phyloP scores from a whole-genome alignment of 2,797 vertebrate species.

The Cottoperca gobio region DNA sequence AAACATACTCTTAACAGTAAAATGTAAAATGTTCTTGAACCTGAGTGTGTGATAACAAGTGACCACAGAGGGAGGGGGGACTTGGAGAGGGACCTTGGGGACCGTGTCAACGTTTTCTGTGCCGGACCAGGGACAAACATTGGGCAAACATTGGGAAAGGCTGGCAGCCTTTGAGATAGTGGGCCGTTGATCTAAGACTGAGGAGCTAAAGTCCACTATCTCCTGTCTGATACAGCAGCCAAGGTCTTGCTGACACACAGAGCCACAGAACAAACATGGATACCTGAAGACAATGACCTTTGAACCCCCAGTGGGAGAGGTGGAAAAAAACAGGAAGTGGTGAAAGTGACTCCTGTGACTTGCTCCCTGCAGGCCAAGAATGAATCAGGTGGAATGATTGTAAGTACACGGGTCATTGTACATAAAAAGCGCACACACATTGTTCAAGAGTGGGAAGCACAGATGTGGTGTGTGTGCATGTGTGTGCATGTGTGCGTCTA shows the following conservation, averaged over 20 bases:
- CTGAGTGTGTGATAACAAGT: slow-evolving; percentile 64
- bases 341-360: slow-evolving; percentile 77
- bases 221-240: slow-evolving; percentile 77
- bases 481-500: slow-evolving; percentile 73
- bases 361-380: slow-evolving; percentile 79
- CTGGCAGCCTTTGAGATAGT: slow-evolving; percentile 84
- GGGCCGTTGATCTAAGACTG: slow-evolving; percentile 85
- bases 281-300: slow-evolving; percentile 86
- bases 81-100: slow-evolving; percentile 78
- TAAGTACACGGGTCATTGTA: slow-evolving; percentile 85
- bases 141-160: slow-evolving; percentile 85
- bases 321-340: slow-evolving; percentile 76
- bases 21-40: slow-evolving; percentile 77
- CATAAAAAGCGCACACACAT: slow-evolving; percentile 57
- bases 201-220: slow-evolving; percentile 80
- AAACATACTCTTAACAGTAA: slow-evolving; percentile 23
- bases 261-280: slow-evolving; percentile 79
- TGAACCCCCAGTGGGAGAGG: slow-evolving; percentile 60
- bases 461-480: slow-evolving; percentile 83
- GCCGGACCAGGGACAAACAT: slow-evolving; percentile 81
- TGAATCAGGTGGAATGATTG: slow-evolving; percentile 89
- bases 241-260: slow-evolving; percentile 81
- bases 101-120: slow-evolving; percentile 84
- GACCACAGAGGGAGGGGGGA: slow-evolving; percentile 64
- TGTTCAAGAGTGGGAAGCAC: slow-evolving; percentile 85